phyloP scores from a whole-genome alignment of 2,888 invertebrate species.

The Drosophila nr. medialis region DNA sequence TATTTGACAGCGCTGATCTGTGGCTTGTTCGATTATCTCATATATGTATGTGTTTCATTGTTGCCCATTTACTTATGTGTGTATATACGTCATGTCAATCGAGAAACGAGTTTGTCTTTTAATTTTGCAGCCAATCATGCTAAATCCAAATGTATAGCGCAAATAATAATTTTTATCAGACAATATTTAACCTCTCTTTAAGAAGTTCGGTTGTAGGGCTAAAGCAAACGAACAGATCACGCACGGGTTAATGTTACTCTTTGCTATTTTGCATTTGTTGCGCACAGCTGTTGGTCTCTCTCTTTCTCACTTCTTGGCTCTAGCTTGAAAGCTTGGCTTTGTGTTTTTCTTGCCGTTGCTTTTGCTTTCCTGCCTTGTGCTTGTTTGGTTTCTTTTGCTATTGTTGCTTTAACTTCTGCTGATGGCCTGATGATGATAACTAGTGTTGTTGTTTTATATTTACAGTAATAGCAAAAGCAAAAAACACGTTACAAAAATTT shows the following conservation, averaged over 20 bases:
- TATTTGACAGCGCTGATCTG: constrained; percentile 35
- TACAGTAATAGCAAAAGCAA: constrained; percentile 26
- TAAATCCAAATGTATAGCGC: constrained; percentile 17
- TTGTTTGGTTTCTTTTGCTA: constrained; percentile 35
- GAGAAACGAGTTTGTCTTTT: constrained; percentile 12
- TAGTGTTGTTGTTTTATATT: constrained; percentile 25
- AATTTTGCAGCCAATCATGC: not conserved
- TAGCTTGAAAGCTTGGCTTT: constrained; percentile 31
- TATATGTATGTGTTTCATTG: constrained; percentile 6
- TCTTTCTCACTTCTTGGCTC: constrained; percentile 4
- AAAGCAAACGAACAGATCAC: not conserved
- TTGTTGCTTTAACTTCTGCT: constrained; percentile 20
- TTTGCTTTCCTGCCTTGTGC: constrained; percentile 27
- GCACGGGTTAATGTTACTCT: constrained; percentile 46
- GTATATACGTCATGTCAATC: constrained; percentile 3
- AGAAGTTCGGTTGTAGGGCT: not conserved
- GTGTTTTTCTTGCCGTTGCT: constrained; percentile 22
- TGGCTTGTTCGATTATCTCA: constrained; percentile 34
- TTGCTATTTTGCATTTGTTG: constrained; percentile 26
- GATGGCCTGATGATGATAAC: constrained; percentile 50
- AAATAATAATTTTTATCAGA: constrained; percentile 19
- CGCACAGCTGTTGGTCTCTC: constrained; percentile 44
- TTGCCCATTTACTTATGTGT: constrained; percentile 1
- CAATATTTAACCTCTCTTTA: constrained; percentile 14
- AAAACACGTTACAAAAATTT: constrained; percentile 36